Evolutionary conservation across 2,797 vertebrate genomes (phyloP), one percentile per base, ranked within the genome.

Genomic region (Tolypeutes matacus): DNA sequence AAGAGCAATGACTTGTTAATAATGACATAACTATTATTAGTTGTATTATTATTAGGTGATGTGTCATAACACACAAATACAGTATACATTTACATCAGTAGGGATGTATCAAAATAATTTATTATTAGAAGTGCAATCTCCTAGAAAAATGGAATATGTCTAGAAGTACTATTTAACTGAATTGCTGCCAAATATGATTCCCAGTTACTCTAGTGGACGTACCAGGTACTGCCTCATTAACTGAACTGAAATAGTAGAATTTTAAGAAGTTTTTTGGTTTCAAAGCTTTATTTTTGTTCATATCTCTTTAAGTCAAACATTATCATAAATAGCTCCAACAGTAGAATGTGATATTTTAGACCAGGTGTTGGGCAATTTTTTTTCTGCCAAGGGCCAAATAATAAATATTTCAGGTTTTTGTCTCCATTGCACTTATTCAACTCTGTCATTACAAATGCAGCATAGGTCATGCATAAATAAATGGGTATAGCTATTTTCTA

Each of bases 21-120:
- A 93, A 89, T 82, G 73, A 86, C 78, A 69, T 91, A 93, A 92
- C 69, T 93, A 95, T 82, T 95, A 93, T 83, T 96, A 91, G 64
- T 93, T 84, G 23, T 81, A 89, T 92, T 94, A 96, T 92, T 94
- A 94, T 86, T 94, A 87, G 56, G 75, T 91, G 49, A 65, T 87
- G 17, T 91, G 49, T 70, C 69, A 65, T 89, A 93, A 92, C 39
- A 93, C 20, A 86, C 39, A 96, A 92, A 88, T 73, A 85, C 39
- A 13, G 70, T 83, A 73, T 92, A 77, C 12, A 72, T 20, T 96
- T 87, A 76, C 39, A 88, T 36, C 34, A 94, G 49, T 75, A 51
- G 49, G 56, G 64, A 10, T 42, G n/a, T 83, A 83, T 82, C 88
- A 72, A 62, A 95, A 81, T 81, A 80, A 87, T 88, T 64, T 91